Conservation (phyloP, 2,888 invertebrate genomes). For the Cheilosia vulpina region DNA sequence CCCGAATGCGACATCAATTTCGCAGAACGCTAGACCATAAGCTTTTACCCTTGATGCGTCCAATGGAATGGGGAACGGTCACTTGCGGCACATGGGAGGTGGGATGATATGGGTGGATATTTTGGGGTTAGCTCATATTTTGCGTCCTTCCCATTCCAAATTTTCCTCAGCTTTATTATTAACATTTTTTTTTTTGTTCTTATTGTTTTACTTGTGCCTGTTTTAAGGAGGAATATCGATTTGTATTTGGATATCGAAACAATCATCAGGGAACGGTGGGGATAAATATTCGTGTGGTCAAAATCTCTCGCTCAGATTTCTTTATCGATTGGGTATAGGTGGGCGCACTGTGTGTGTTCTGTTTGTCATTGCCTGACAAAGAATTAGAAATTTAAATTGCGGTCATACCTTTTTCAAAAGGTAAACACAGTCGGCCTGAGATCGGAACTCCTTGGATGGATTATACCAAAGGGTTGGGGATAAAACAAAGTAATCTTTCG, state of each 20-base stretch:
- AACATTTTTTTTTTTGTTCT: conserved; percentile 27
- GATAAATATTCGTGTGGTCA: conserved; percentile 64
- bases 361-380: conserved; percentile 27
- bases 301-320: conserved; percentile 56
- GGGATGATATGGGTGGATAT: conserved; percentile 12
- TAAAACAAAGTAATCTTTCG: conserved; percentile 16
- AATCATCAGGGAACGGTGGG: conserved; percentile 16
- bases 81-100: conserved; percentile 3
- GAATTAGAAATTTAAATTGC: conserved; percentile 71
- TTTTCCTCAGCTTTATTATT: conserved; percentile 49
- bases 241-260: background rate
- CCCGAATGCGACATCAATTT: conserved; percentile 75
- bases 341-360: background rate
- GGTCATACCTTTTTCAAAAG: conserved; percentile 67
- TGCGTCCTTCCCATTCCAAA: conserved; percentile 41
- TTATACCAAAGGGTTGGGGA: conserved; percentile 31
- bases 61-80: conserved; percentile 7
- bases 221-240: conserved; percentile 52
- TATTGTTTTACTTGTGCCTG: conserved; percentile 9
- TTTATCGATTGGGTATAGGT: conserved; percentile 60
- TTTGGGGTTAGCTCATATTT: conserved; percentile 66
- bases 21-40: conserved; percentile 65
- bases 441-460: conserved; percentile 46
- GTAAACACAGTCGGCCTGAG: conserved; percentile 48
- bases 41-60: conserved; percentile 47